Percentiles rank a stretch among this genome's conserved stretches.
Evolutionary conservation across 2,888 invertebrate species (phyloP).

Genomic region (Lobophora halterata): DNA sequence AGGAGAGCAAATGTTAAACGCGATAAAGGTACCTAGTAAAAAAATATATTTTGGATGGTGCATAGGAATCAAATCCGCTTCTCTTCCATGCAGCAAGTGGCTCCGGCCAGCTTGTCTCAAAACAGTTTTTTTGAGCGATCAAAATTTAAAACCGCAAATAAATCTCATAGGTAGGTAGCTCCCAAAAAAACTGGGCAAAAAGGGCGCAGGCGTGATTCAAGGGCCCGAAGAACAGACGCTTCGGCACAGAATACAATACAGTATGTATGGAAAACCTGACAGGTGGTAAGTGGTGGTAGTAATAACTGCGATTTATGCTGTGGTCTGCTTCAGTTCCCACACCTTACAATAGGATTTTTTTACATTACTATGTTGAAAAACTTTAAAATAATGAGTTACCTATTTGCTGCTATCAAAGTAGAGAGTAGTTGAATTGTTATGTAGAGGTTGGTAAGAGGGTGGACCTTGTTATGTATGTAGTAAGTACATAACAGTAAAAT

Average conservation of each 20-base stretch:
- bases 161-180: neutral
- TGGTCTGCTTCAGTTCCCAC: conserved; percentile 6
- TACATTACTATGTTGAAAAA: too few species aligned
- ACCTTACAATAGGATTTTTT: conserved; percentile 7
- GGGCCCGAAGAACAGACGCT: conserved; percentile 8
- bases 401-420: too few species aligned
- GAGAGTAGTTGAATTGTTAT: too few species aligned
- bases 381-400: too few species aligned
- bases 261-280: conserved; percentile 2
- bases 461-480: too few species aligned
- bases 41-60: too few species aligned
- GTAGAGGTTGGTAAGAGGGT: too few species aligned
- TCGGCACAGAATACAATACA: conserved; percentile 1
- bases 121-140: neutral
- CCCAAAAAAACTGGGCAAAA: conserved; percentile 9
- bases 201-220: conserved; percentile 8
- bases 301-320: neutral
- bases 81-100: too few species aligned
- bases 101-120: neutral
- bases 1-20: too few species aligned
- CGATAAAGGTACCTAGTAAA: too few species aligned
- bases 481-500: too few species aligned
- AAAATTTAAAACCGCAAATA: conserved; percentile 6
- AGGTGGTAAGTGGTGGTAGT: conserved; percentile 7
- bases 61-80: too few species aligned